These are phyloP conservation scores for Oncorhynchus tshawytscha DNA, from an alignment of 2,113 vertebrate species.

Conservation along the genomic window DNA sequence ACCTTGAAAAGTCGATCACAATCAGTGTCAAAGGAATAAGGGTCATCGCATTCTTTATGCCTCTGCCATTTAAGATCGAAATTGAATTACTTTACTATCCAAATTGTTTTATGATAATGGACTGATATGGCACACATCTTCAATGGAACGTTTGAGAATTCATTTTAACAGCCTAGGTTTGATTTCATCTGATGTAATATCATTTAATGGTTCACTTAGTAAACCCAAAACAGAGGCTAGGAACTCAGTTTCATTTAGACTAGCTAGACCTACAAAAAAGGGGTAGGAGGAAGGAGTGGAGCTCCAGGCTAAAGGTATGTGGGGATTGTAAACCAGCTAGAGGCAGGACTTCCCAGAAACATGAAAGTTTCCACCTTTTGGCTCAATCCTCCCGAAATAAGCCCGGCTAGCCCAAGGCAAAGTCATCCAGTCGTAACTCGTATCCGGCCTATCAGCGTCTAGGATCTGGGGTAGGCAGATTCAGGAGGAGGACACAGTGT, in stretches of 20 bases:
- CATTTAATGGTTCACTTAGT: not conserved
- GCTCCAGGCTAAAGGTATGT: conserved; percentile 27
- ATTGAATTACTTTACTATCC: not conserved
- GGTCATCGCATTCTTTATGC: not conserved
- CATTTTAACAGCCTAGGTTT: too few relatives aligned
- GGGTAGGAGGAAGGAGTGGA: not conserved
- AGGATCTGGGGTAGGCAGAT: conserved; percentile 40
- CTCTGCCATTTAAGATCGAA: conserved; percentile 30
- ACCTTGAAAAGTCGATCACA: not conserved
- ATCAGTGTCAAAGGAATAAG: conserved; percentile 29
- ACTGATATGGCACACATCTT: not conserved
- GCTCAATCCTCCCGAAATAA: conserved; percentile 34
- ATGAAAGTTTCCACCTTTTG: conserved; percentile 42
- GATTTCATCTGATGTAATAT: too few relatives aligned
- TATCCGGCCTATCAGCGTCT: conserved; percentile 52
- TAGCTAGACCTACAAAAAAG: conserved; percentile 26
- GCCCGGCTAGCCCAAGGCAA: conserved; percentile 17
- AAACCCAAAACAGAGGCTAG: conserved; percentile 50
- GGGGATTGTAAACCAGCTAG: conserved; percentile 35
- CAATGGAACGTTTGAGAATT: not conserved
- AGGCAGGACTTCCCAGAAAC: conserved; percentile 51
- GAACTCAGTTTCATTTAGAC: conserved; percentile 43
- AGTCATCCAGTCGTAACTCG: conserved; percentile 34
- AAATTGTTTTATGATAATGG: conserved; percentile 9
- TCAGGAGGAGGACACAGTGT: conserved; percentile 21